Conservation (phyloP, 2,888 invertebrate genomes). For the Sialis lutaria region DNA sequence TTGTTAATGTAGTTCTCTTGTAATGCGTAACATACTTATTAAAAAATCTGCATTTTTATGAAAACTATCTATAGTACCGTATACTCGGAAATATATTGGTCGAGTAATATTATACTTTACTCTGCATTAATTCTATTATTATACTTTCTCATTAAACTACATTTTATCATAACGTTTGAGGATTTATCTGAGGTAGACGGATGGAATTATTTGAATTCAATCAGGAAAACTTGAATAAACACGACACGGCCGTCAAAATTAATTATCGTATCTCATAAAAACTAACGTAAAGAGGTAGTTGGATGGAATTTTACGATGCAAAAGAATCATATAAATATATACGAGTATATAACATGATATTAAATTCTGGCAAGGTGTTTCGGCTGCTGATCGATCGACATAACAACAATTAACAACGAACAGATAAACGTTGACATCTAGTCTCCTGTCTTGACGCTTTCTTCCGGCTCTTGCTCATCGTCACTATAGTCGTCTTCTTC, state of each 20-base stretch:
- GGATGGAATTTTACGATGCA: slow-evolving; percentile 31
- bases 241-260: background rate
- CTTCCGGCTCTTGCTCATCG: slow-evolving; percentile 26
- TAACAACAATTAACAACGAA: too few species aligned
- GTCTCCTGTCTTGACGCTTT: slow-evolving; percentile 28
- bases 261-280: slow-evolving; percentile 15
- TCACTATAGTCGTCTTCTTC: slow-evolving; percentile 36
- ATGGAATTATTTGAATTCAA: slow-evolving; percentile 35
- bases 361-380: too few species aligned
- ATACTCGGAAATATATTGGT: slow-evolving; percentile 5
- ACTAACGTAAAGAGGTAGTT: slow-evolving; percentile 29
- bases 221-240: slow-evolving; percentile 3
- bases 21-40: background rate
- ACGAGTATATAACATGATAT: too few species aligned
- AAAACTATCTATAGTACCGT: slow-evolving; percentile 4
- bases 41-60: background rate
- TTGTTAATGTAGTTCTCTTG: too few species aligned
- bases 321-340: background rate
- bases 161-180: slow-evolving; percentile 4
- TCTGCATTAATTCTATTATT: background rate
- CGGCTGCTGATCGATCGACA: too few species aligned
- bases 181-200: slow-evolving; percentile 47
- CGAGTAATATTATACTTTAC: slow-evolving; percentile 2
- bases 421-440: slow-evolving; percentile 11
- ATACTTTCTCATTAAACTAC: background rate